Percentiles rank a stretch among this genome's conserved stretches.
phyloP scores from a whole-genome alignment of 2,888 invertebrate genomes.

The Oeneis ivallda region DNA sequence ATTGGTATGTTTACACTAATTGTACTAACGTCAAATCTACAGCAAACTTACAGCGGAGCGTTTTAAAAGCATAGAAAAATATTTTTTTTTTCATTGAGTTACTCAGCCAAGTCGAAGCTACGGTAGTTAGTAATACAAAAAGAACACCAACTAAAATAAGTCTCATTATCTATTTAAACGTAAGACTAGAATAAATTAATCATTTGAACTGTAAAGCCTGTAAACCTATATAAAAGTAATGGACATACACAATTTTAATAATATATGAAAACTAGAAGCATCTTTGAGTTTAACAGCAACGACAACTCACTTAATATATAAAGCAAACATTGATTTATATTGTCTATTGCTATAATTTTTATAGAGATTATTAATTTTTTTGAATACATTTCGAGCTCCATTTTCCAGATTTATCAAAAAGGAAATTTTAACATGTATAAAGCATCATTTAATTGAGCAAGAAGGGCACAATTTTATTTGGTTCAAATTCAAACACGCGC shows the following conservation, averaged over 20 bases:
- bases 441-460: conserved; percentile 49
- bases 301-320: not conserved
- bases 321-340: not conserved
- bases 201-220: not conserved
- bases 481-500: conserved; percentile 81
- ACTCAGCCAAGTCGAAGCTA: not conserved
- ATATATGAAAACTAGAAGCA: not conserved
- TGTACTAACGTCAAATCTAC: too few relatives aligned
- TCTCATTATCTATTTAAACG: not conserved
- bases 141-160: not conserved
- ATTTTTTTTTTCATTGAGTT: too few relatives aligned
- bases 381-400: not conserved
- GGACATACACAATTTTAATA: not conserved
- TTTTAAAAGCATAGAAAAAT: too few relatives aligned
- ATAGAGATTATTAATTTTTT: not conserved
- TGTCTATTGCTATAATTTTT: not conserved
- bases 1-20: too few relatives aligned
- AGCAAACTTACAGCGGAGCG: too few relatives aligned
- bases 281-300: not conserved
- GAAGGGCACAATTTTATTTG: conserved; percentile 75
- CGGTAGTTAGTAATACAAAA: too few relatives aligned
- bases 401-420: not conserved
- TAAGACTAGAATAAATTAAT: conserved; percentile 16
- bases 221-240: not conserved
- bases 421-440: not conserved